These are phyloP conservation scores for Tarsius wallacei DNA, from an alignment of 2,797 vertebrate species.

Conservation along the genomic window DNA sequence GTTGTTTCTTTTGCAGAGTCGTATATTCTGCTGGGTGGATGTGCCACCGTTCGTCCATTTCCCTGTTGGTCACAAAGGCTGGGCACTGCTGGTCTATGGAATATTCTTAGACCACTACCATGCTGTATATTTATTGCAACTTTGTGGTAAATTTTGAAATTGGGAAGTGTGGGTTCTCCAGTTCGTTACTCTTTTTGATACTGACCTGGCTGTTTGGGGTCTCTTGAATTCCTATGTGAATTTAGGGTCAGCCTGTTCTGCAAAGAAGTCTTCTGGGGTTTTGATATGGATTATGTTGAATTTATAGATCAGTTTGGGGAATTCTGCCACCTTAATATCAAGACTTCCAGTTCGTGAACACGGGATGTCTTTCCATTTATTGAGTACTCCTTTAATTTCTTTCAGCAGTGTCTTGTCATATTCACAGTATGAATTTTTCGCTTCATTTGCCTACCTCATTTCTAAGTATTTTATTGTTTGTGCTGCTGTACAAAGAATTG, in stretches of 20 bases:
- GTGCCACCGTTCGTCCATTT: not conserved
- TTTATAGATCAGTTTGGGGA: not conserved
- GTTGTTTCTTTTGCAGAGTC: not conserved
- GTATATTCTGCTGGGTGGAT: not conserved
- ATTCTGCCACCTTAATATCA: not conserved
- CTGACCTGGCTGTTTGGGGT: not conserved
- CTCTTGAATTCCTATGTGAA: not conserved
- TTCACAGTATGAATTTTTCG: constrained; percentile 43
- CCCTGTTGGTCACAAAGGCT: not conserved
- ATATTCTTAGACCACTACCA: too few relatives aligned
- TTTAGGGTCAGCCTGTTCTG: constrained; percentile 31
- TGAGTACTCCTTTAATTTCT: constrained; percentile 47
- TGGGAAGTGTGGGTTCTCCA: not conserved
- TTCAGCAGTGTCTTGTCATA: not conserved
- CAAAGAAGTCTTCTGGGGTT: constrained; percentile 27
- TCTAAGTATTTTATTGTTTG: not conserved
- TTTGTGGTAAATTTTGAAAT: not conserved
- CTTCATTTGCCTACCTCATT: not conserved
- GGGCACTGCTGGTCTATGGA: too few relatives aligned
- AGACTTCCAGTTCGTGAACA: not conserved
- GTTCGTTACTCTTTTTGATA: not conserved
- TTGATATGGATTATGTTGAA: constrained; percentile 6
- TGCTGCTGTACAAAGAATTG: not conserved
- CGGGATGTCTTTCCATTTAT: constrained; percentile 7
- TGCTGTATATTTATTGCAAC: too few relatives aligned